These are phyloP conservation scores for Brachyptera putata DNA, from an alignment of 2,888 invertebrate species.

Conservation along the genomic window DNA sequence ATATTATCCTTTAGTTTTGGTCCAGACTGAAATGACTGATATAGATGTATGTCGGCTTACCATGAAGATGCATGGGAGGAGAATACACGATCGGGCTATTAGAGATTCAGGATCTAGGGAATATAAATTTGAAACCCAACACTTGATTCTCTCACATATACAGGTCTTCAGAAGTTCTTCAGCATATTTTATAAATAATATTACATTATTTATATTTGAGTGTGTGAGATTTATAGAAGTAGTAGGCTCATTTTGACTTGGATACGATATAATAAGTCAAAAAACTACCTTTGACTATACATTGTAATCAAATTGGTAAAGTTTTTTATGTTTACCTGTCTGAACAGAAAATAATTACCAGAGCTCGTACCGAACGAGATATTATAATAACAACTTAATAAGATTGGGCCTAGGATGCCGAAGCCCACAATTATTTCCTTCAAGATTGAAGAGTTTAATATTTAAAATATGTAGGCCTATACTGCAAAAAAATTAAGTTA, in stretches of 20 bases:
- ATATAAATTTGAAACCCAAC: constrained; percentile 4
- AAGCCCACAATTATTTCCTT: too few relatives aligned
- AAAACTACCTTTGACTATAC: background rate
- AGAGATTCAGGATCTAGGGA: background rate
- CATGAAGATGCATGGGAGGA: constrained; percentile 20
- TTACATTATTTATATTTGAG: background rate
- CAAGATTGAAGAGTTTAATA: too few relatives aligned
- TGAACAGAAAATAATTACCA: too few relatives aligned
- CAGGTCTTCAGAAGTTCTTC: too few relatives aligned
- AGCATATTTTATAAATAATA: too few relatives aligned
- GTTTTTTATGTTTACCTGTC: background rate
- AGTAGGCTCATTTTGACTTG: background rate
- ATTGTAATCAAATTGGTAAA: background rate
- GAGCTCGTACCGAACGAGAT: too few relatives aligned
- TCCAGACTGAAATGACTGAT: constrained; percentile 25
- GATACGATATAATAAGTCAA: background rate
- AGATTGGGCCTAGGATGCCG: too few relatives aligned
- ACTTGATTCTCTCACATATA: too few relatives aligned
- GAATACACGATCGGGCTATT: constrained; percentile 13
- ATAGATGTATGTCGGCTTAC: constrained; percentile 25
- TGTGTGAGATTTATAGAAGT: background rate
- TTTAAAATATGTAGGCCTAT: too few relatives aligned
- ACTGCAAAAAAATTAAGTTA: too few relatives aligned
- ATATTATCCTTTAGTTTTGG: constrained; percentile 16
- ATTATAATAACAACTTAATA: too few relatives aligned